Evolutionary conservation across 2,113 vertebrate genomes (phyloP).

Genomic region (Pedetes capensis): DNA sequence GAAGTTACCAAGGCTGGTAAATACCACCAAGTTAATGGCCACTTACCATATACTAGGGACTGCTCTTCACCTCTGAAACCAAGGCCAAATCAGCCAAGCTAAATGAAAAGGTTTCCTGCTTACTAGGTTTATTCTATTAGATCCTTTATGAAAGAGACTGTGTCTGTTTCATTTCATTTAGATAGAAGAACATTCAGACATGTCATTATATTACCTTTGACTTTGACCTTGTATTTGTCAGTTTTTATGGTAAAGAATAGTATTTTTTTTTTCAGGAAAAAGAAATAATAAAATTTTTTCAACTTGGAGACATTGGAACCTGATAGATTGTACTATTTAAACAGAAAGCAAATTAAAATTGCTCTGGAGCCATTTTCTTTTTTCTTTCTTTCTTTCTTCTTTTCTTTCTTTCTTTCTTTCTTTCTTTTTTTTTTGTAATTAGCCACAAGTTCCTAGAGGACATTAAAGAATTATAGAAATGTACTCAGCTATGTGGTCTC

Average conservation of each 20-base stretch:
- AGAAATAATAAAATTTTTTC: conserved; percentile 68
- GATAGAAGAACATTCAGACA: conserved; percentile 55
- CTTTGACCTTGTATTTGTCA: conserved; percentile 63
- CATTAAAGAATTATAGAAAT: conserved; percentile 76
- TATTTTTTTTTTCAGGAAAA: background rate
- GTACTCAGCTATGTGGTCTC: conserved; percentile 65
- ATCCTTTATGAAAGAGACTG: conserved; percentile 31
- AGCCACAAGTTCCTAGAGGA: conserved; percentile 71
- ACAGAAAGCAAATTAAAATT: conserved; percentile 74
- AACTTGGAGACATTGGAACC: conserved; percentile 59
- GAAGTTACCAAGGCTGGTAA: background rate
- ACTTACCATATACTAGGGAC: background rate
- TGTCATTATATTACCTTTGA: conserved; percentile 64
- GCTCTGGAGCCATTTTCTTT: conserved; percentile 45
- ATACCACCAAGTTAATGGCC: background rate
- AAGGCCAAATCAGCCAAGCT: conserved; percentile 23
- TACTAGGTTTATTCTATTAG: conserved; percentile 54
- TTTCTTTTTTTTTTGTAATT: conserved; percentile 67
- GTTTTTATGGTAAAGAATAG: conserved; percentile 71
- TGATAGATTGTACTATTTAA: conserved; percentile 66
- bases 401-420: conserved; percentile 67
- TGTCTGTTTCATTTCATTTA: conserved; percentile 65
- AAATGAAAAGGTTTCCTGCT: conserved; percentile 58
- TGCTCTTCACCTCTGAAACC: conserved; percentile 40
- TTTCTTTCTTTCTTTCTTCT: conserved; percentile 59